Evolutionary conservation across 2,888 invertebrate species (phyloP).

Genomic region (Bedellia somnulentella): DNA sequence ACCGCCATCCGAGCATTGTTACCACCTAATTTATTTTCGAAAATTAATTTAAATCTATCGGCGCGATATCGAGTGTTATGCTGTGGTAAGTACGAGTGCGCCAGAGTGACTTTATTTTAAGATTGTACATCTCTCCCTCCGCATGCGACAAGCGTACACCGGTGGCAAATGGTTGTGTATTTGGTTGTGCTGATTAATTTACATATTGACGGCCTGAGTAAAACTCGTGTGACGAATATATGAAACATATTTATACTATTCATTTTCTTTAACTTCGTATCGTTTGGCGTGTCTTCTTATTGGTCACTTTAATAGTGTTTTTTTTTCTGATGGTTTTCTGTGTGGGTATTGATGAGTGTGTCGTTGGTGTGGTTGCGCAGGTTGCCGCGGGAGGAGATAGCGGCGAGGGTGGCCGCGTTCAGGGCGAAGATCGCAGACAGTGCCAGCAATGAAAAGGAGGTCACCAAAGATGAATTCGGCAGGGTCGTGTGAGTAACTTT

Average conservation of each 20-base stretch:
- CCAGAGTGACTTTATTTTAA: constrained; percentile 23
- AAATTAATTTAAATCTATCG: constrained; percentile 53
- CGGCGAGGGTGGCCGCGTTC: constrained; percentile 84
- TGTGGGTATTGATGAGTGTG: constrained; percentile 38
- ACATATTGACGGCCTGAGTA: too few relatives aligned
- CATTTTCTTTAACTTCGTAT: too few relatives aligned
- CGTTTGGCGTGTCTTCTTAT: too few relatives aligned
- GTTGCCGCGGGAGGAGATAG: constrained; percentile 83
- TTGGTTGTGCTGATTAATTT: too few relatives aligned
- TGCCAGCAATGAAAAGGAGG: constrained; percentile 53
- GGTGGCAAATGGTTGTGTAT: neutral
- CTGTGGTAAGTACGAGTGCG: constrained; percentile 43
- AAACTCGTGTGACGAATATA: too few relatives aligned
- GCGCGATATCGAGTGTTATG: constrained; percentile 42
- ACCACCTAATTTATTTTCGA: constrained; percentile 35
- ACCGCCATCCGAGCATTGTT: constrained; percentile 32
- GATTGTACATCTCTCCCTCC: constrained; percentile 27
- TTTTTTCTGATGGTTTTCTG: too few relatives aligned
- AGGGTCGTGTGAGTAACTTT: constrained; percentile 64
- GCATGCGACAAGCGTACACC: constrained; percentile 16
- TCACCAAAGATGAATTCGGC: constrained; percentile 81
- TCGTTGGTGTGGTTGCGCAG: constrained; percentile 64
- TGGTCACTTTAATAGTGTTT: too few relatives aligned
- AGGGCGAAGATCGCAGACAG: constrained; percentile 78
- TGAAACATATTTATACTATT: too few relatives aligned